phyloP scores from a whole-genome alignment of 2,797 vertebrate genomes.

The Ara ararauna region DNA sequence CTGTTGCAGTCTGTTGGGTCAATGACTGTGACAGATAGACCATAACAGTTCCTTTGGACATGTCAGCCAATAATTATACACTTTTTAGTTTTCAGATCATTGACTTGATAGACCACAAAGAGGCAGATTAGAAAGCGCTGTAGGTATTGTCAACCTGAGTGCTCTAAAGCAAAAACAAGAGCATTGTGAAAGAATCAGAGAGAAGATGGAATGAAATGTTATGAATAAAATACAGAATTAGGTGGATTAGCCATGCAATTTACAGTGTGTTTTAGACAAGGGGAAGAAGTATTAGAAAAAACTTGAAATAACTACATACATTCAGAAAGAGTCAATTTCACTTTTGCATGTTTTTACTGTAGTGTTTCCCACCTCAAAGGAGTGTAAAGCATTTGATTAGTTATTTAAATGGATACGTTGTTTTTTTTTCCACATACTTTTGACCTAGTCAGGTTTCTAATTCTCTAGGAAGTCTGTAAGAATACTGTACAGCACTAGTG shows the following conservation, averaged over 20 bases:
- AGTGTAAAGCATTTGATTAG: background rate
- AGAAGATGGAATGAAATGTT: background rate
- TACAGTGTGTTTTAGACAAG: background rate
- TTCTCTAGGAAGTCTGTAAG: background rate
- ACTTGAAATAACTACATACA: background rate
- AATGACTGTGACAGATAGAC: constrained; percentile 46
- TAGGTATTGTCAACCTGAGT: background rate
- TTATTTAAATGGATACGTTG: background rate
- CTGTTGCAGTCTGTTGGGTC: constrained; percentile 59
- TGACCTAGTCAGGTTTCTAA: background rate
- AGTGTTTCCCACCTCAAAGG: background rate
- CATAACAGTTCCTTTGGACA: constrained; percentile 65
- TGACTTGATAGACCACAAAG: constrained; percentile 62
- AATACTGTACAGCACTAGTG: background rate
- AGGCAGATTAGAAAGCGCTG: constrained; percentile 47
- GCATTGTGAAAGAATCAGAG: background rate
- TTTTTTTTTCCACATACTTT: background rate
- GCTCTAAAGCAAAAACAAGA: background rate
- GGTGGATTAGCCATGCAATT: background rate
- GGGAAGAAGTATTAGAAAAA: background rate
- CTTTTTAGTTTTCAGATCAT: constrained; percentile 54
- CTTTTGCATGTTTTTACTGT: background rate
- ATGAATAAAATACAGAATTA: background rate
- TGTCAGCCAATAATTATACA: constrained; percentile 70
- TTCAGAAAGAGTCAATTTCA: background rate